Evolutionary conservation across 2,797 vertebrate genomes (phyloP).

Genomic region (Cyclura pinguis): DNA sequence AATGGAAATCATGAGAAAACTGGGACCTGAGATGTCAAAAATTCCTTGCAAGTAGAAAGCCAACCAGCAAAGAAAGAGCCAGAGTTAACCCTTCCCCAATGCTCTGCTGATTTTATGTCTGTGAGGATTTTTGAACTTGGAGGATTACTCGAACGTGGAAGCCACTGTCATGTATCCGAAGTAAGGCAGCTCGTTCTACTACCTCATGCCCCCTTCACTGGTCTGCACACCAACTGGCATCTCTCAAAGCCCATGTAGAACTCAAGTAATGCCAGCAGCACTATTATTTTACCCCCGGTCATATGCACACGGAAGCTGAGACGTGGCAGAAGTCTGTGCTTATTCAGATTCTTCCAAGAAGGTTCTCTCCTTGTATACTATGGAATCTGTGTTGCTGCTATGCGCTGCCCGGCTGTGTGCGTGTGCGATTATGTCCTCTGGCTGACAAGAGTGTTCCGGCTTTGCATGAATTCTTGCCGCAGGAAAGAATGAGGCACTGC

Average conservation of each 20-base stretch:
- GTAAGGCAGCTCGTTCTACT: not conserved
- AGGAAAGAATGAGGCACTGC: constrained; percentile 24
- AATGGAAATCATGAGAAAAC: too few species aligned
- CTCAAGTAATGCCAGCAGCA: not conserved
- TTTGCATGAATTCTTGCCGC: not conserved
- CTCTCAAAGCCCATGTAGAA: not conserved
- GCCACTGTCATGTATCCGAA: not conserved
- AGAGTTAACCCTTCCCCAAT: not conserved
- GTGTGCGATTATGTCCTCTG: not conserved
- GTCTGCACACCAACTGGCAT: not conserved
- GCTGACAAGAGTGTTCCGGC: not conserved
- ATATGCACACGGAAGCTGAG: not conserved
- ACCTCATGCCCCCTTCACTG: not conserved
- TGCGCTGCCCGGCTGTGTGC: not conserved
- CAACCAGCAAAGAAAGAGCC: not conserved
- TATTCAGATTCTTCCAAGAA: too few species aligned
- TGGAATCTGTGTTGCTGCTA: not conserved
- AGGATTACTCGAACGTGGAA: not conserved
- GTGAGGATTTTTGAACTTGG: not conserved
- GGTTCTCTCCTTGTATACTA: not conserved
- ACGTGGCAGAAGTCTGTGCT: not conserved
- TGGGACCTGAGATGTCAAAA: not conserved
- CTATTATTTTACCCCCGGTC: not conserved
- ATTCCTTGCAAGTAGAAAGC: not conserved
- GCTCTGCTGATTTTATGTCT: not conserved